Evolutionary conservation across 2,113 vertebrate genomes (phyloP).

Genomic region (Aphelocoma coerulescens): DNA sequence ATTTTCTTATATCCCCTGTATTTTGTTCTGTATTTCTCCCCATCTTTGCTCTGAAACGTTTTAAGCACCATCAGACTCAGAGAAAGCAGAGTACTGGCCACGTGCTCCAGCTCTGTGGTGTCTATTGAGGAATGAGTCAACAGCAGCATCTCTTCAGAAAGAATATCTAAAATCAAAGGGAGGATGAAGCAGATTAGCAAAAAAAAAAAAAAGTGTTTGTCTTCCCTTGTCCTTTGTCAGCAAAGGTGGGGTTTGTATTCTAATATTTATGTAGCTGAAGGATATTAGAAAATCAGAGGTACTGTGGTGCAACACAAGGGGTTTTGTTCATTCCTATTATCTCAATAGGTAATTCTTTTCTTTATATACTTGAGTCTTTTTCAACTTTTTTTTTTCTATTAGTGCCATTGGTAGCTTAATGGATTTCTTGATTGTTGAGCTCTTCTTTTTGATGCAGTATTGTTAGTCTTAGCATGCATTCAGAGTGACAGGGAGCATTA

Average conservation of each 20-base stretch:
- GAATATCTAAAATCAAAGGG: not conserved
- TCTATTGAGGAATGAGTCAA: not conserved
- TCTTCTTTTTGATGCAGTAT: slow-evolving; percentile 4
- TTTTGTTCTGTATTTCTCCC: not conserved
- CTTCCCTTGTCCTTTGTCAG: not conserved
- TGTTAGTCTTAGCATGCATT: slow-evolving; percentile 26
- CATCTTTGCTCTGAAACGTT: not conserved
- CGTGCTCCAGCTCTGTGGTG: not conserved
- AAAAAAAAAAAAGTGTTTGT: not conserved
- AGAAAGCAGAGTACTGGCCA: not conserved
- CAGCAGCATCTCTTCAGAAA: not conserved
- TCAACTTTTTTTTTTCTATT: not conserved
- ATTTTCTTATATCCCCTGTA: not conserved
- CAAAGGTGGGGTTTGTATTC: not conserved
- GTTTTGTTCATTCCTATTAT: not conserved
- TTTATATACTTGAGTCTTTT: not conserved
- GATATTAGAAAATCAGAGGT: not conserved
- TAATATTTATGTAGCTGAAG: not conserved
- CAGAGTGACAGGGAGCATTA: not conserved
- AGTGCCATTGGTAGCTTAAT: not conserved
- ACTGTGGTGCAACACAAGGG: not conserved
- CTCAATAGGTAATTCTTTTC: not conserved
- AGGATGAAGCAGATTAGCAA: not conserved
- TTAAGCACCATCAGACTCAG: not conserved
- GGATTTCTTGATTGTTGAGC: slow-evolving; percentile 28